Base-by-base conservation (phyloP, 2,797 vertebrate genomes). In the Propithecus perrieri region DNA sequence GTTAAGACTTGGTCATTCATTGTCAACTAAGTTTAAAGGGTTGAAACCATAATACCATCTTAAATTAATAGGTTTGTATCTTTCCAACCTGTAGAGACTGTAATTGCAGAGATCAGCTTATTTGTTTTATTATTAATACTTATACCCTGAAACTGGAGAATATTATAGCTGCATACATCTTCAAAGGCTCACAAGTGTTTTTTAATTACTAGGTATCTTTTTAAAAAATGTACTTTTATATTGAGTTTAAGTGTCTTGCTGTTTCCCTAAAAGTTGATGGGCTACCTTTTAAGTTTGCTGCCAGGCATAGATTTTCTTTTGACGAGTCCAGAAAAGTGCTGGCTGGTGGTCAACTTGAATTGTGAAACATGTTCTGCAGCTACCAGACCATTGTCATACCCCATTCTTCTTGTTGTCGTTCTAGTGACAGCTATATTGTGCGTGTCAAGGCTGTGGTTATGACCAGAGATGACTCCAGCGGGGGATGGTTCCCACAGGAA, bases 401-500 rank as follows among this genome's bases (percentile, higher is more conserved):
- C 97, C 96, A 4, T 72, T 94, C 97, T 93, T 97, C 94, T 96
- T 97, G 93, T 97, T 98, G 93, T 98, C 97, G 14, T 98, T 98
- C 94, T 98, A 99, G 99, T 99, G 99, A 99, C 99, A 99, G 99
- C 99, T 99, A 99, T 99, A 99, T 99, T 98, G 99, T 99, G 98
- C 99, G 99, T 98, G 99, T 99, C 98, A 99, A 99, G 99, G 99
- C 99, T 96, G 99, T 99, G 99, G 99, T 99, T 98, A 99, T 99
- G 99, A 99, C 99, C 98, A 99, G 99, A 99, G 99, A 99, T 99
- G 99, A 99, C 99, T 99, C 99, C 93, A 99, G 99, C 96, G 99
- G 99, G 76, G 99, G 99, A 98, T 99, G 99, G 99, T 98, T 99
- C 99, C 99, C 99, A 35, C 99, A 99, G 99, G 99, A 99, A 97